A percentile compares a stretch with the other conserved stretches of the same genome.
phyloP scores from a whole-genome alignment of 2,888 invertebrate species.

The Auanema sp. region DNA sequence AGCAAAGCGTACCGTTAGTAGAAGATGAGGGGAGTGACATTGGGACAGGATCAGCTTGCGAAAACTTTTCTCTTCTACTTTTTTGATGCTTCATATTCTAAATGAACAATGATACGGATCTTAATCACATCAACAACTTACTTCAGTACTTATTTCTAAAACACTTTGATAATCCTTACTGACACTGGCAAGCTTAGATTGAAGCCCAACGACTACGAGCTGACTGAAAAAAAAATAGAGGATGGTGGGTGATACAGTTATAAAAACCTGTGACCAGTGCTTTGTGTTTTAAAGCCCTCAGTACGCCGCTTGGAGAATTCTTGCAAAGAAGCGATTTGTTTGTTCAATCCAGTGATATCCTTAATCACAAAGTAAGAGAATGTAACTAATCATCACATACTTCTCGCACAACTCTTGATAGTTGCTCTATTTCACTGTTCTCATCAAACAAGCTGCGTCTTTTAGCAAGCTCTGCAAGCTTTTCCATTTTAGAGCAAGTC shows the following conservation, averaged over 20 bases:
- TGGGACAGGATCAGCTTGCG: constrained; percentile 44
- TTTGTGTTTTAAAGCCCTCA: constrained; percentile 26
- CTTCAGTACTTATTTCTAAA: constrained; percentile 92
- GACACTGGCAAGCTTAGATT: constrained; percentile 90
- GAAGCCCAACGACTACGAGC: constrained; percentile 81
- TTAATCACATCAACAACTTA: constrained; percentile 56
- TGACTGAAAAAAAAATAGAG: constrained; percentile 71
- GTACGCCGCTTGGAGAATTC: constrained; percentile 52
- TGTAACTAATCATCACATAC: constrained; percentile 16
- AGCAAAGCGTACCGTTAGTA: constrained; percentile 35
- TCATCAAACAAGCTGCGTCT: constrained; percentile 95
- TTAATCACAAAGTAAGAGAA: constrained; percentile 20
- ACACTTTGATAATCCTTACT: constrained; percentile 96
- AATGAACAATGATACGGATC: background rate
- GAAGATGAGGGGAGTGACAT: constrained; percentile 65
- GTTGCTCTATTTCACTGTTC: constrained; percentile 92
- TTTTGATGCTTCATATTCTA: constrained; percentile 92
- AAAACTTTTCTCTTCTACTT: constrained; percentile 84
- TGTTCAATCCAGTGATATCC: constrained; percentile 89
- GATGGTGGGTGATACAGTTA: background rate
- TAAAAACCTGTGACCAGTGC: constrained; percentile 29
- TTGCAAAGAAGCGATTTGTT: constrained; percentile 85
- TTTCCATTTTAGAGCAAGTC: constrained; percentile 94
- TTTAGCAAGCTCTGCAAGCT: constrained; percentile 87
- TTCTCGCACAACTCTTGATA: constrained; percentile 94